A percentile compares a stretch with the other conserved stretches of the same genome.
phyloP scores from a whole-genome alignment of 2,888 invertebrate genomes.

The Cryptus viduatorius region DNA sequence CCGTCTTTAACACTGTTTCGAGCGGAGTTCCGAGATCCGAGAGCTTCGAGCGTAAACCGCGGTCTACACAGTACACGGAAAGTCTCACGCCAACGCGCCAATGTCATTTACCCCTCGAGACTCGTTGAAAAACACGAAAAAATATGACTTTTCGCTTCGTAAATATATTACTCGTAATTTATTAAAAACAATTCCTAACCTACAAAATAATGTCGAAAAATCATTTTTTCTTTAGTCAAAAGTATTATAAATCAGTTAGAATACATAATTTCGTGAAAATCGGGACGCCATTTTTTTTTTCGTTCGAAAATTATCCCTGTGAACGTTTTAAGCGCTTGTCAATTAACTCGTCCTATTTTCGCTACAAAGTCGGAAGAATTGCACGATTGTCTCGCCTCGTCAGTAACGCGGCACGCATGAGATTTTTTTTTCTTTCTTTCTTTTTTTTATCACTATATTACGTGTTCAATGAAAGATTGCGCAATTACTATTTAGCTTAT shows the following conservation, averaged over 20 bases:
- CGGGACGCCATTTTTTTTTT: background rate
- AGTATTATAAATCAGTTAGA: background rate
- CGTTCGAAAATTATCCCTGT: background rate
- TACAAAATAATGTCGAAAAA: background rate
- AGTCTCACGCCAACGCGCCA: background rate
- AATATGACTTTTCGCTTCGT: background rate
- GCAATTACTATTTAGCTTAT: conserved; percentile 23
- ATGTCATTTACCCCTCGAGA: conserved; percentile 3
- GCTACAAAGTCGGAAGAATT: conserved; percentile 1
- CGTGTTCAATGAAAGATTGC: conserved; percentile 22
- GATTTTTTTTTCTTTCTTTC: conserved; percentile 1
- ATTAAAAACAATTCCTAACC: background rate
- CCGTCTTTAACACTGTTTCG: conserved; percentile 80
- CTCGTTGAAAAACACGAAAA: background rate
- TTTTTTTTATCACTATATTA: conserved; percentile 9
- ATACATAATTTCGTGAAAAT: background rate
- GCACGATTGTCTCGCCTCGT: conserved; percentile 6
- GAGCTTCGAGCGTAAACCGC: background rate
- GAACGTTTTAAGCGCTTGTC: background rate
- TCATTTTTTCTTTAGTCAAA: background rate
- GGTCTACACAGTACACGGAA: background rate
- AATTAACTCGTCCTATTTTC: conserved; percentile 7
- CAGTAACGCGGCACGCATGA: conserved; percentile 1
- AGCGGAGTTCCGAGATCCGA: conserved; percentile 63
- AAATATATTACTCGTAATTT: background rate